Conservation (phyloP, 23 tunicate genomes). For the Oikopleura vanhoeffeni region DNA sequence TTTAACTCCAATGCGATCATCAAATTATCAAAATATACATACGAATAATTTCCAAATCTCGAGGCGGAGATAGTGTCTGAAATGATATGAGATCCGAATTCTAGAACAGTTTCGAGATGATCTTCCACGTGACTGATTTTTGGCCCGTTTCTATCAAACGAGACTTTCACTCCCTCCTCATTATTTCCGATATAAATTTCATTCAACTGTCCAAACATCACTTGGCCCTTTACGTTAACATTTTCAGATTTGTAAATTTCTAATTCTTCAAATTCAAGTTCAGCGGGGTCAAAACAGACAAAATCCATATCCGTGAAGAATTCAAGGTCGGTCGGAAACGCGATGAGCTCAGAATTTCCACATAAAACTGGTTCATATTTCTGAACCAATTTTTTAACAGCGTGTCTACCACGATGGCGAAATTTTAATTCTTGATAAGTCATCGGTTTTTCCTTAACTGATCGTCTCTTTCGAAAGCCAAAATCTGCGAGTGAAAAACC, state of each 20-base stretch:
- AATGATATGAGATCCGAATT: not conserved
- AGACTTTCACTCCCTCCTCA: not conserved
- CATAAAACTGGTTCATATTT: not conserved
- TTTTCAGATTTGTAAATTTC: not conserved
- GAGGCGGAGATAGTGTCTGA: not conserved
- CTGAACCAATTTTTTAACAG: not conserved
- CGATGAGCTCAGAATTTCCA: not conserved
- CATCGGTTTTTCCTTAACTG: not conserved
- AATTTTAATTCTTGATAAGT: not conserved
- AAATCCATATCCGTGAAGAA: too few species aligned
- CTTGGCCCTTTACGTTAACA: not conserved
- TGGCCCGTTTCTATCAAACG: not conserved
- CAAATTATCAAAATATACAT: not conserved
- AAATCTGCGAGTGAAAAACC: not conserved
- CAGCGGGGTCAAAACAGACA: not conserved
- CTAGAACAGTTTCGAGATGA: not conserved
- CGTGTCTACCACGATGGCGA: not conserved
- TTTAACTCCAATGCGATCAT: not conserved
- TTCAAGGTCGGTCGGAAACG: not conserved
- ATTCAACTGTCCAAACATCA: not conserved
- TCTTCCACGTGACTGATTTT: not conserved
- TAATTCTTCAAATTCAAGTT: not conserved
- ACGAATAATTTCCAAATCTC: not conserved
- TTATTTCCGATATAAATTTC: not conserved
- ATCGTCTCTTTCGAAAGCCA: not conserved